Conservation (phyloP, 2,797 vertebrate genomes). For the Galagoides demidoff region DNA sequence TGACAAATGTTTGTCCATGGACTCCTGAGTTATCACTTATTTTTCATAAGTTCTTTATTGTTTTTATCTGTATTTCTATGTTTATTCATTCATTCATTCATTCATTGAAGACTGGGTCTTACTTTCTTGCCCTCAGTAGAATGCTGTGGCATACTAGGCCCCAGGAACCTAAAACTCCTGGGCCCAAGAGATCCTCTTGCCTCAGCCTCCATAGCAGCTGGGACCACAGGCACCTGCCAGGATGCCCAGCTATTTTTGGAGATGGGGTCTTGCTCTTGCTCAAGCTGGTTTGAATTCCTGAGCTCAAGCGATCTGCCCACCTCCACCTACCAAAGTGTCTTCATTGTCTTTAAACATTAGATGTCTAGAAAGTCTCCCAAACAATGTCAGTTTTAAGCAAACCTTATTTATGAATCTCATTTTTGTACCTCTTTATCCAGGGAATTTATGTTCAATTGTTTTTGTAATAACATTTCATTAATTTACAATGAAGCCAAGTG, state of each 20-base stretch:
- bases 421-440: neutral
- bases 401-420: neutral
- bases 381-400: neutral
- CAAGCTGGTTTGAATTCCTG: too few relatives aligned
- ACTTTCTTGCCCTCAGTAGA: too few relatives aligned
- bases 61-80: neutral
- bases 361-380: neutral
- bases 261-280: too few relatives aligned
- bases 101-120: too few relatives aligned
- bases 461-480: slow-evolving; percentile 54
- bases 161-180: too few relatives aligned
- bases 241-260: too few relatives aligned
- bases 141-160: too few relatives aligned
- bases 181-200: too few relatives aligned
- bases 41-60: neutral
- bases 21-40: neutral
- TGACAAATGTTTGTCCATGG: neutral
- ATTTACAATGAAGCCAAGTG: slow-evolving; percentile 24
- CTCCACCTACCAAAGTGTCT: neutral
- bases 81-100: too few relatives aligned
- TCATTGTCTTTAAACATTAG: neutral
- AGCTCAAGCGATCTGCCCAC: too few relatives aligned
- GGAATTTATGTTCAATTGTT: neutral
- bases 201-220: too few relatives aligned
- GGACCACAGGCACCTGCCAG: too few relatives aligned